Percentiles rank a stretch among this genome's conserved stretches.
Evolutionary conservation across 2,113 vertebrate genomes (phyloP).

Genomic region (Setophaga kirtlandii): DNA sequence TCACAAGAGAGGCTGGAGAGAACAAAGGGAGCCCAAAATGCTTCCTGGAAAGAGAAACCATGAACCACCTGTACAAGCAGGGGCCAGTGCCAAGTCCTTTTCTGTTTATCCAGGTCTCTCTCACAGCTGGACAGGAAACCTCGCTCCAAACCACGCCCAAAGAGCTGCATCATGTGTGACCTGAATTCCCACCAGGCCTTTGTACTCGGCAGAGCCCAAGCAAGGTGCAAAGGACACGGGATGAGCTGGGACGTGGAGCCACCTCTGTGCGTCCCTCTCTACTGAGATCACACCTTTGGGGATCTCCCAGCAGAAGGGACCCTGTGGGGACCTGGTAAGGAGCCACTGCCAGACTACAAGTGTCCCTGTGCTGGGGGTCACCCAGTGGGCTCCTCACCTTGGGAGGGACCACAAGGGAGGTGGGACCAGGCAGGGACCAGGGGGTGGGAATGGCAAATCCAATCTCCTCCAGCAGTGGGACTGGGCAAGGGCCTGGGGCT

Average conservation of each 20-base stretch:
- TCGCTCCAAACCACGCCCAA: background rate
- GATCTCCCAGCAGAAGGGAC: background rate
- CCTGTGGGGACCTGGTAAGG: background rate
- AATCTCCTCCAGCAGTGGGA: background rate
- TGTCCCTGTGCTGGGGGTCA: background rate
- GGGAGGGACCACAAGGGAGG: background rate
- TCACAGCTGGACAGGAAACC: background rate
- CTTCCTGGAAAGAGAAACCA: background rate
- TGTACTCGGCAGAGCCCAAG: background rate
- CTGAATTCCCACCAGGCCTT: background rate
- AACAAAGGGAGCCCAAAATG: background rate
- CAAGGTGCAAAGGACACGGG: background rate
- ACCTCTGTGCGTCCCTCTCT: background rate
- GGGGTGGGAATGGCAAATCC: background rate
- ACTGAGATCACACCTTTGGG: background rate
- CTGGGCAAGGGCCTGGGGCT: background rate
- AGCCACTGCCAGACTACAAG: background rate
- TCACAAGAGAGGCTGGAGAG: background rate
- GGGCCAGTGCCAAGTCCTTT: background rate
- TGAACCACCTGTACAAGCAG: background rate
- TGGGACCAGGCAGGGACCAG: background rate
- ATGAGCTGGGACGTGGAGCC: background rate
- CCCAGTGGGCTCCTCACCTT: fast-evolving
- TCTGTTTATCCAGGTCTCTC: background rate
- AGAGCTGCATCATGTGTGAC: background rate